These are phyloP conservation scores for Tolypeutes matacus DNA, from an alignment of 2,797 vertebrate genomes.

Conservation along the genomic window DNA sequence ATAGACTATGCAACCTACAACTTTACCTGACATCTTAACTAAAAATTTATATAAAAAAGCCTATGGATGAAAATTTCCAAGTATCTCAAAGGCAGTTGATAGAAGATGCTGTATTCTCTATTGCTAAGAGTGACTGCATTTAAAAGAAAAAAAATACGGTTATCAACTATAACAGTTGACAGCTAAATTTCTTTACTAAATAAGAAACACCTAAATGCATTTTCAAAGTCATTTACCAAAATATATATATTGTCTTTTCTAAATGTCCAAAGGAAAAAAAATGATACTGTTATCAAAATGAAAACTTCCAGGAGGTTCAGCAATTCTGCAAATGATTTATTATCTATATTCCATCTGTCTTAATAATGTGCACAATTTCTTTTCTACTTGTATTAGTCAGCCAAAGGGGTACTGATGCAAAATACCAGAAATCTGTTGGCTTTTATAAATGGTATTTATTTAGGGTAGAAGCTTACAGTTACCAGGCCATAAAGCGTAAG, in stretches of 20 bases:
- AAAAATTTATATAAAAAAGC: background rate
- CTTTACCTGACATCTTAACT: slow-evolving; percentile 2
- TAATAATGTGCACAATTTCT: background rate
- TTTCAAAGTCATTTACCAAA: background rate
- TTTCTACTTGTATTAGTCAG: background rate
- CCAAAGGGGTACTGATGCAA: too few species aligned
- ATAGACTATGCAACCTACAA: background rate
- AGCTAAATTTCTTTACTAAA: slow-evolving; percentile 32
- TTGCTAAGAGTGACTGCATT: background rate
- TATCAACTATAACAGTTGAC: background rate
- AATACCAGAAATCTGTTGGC: too few species aligned
- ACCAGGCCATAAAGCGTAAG: too few species aligned
- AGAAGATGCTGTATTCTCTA: background rate
- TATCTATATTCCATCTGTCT: background rate
- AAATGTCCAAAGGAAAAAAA: background rate
- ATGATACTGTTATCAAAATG: background rate
- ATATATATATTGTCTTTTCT: background rate
- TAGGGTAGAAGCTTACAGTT: too few species aligned
- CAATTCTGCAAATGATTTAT: background rate
- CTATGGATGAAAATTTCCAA: background rate
- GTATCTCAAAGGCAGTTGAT: background rate
- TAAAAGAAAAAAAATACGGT: background rate
- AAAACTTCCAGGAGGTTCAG: background rate
- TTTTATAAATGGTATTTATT: too few species aligned
- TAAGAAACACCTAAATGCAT: background rate